Conservation (phyloP, 64 coral and sea anemone species). For the Porites lutea region DNA sequence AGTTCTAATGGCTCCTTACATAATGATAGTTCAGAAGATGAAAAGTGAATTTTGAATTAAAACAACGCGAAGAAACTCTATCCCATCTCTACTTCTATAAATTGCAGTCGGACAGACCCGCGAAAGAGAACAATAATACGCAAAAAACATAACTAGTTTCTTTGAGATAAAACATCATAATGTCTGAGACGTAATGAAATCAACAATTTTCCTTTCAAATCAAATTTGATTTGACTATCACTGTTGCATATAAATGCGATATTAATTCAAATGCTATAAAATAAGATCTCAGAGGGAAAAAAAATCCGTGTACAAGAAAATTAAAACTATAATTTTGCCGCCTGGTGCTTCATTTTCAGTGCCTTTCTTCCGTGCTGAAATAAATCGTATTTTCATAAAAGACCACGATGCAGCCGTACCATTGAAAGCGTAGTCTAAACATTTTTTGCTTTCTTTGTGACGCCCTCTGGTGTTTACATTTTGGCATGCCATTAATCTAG, state of each 20-base stretch:
- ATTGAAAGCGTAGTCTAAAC: constrained; percentile 36
- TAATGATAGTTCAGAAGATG: constrained; percentile 83
- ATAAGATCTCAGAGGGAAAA: neutral
- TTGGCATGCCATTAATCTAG: constrained; percentile 41
- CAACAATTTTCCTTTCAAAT: constrained; percentile 1
- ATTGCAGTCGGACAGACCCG: too few relatives aligned
- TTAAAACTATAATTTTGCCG: neutral
- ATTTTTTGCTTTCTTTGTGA: neutral
- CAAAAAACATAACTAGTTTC: neutral
- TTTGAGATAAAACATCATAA: neutral
- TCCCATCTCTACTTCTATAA: too few relatives aligned
- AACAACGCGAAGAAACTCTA: too few relatives aligned
- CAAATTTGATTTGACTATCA: constrained; percentile 2
- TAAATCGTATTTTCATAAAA: constrained; percentile 4
- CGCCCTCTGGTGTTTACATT: constrained; percentile 33
- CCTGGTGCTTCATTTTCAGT: neutral
- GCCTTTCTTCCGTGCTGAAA: neutral
- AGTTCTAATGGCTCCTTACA: constrained; percentile 45
- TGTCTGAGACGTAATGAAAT: neutral
- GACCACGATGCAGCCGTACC: neutral
- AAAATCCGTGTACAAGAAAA: neutral
- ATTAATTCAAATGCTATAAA: neutral
- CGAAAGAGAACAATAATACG: neutral
- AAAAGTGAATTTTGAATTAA: constrained; percentile 39
- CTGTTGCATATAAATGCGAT: neutral